phyloP scores from a whole-genome alignment of 1,140 invertebrate species.

The Bombus terrestris region DNA sequence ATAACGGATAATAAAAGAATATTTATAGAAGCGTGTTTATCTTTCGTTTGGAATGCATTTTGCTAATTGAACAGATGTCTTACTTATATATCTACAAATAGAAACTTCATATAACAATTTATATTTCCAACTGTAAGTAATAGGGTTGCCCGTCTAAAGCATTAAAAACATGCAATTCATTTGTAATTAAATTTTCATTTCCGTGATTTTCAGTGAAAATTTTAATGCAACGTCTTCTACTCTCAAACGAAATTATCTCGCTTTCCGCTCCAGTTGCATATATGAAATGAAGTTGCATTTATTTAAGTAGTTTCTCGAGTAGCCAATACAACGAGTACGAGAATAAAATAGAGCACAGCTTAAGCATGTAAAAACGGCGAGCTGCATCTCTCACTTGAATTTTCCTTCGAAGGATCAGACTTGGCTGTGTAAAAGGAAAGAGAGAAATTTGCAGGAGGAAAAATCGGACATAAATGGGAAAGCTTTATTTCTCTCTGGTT shows the following conservation, averaged over 20 bases:
- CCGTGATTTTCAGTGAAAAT: background rate
- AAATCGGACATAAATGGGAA: constrained; percentile 13
- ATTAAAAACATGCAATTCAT: no score
- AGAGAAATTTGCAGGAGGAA: constrained; percentile 6
- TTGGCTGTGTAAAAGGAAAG: background rate
- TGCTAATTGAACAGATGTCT: no score
- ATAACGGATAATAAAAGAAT: no score
- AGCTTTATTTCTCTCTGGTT: constrained; percentile 2
- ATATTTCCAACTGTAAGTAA: no score
- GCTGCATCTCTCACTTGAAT: background rate
- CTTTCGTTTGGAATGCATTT: no score
- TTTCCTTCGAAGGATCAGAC: background rate
- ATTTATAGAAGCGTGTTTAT: no score
- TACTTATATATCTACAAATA: no score
- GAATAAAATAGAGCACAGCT: background rate
- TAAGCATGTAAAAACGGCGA: background rate
- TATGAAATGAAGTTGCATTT: background rate
- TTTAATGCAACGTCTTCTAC: background rate
- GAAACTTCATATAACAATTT: no score
- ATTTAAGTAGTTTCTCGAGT: background rate
- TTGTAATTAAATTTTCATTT: background rate
- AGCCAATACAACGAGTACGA: background rate
- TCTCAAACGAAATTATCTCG: background rate
- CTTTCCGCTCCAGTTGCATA: background rate
- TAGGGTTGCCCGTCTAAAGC: no score